Evolutionary conservation across 2,797 vertebrate species (phyloP).

Genomic region (Typhlichthys subterraneus): DNA sequence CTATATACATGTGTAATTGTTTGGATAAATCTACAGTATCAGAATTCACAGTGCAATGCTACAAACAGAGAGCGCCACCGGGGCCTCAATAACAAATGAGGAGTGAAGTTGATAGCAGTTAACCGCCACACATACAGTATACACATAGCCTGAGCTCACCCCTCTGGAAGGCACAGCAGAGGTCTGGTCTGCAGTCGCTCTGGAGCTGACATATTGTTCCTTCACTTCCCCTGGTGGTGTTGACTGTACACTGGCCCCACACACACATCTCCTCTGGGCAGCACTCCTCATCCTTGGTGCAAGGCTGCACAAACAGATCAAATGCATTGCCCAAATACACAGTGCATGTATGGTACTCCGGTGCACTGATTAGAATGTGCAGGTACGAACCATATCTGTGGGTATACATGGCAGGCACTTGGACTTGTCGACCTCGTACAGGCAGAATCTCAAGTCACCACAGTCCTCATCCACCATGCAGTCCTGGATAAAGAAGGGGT

Average conservation of each 20-base stretch:
- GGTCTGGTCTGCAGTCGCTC: slow-evolving; percentile 83
- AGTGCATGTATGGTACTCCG: background rate
- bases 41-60: no score
- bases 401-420: slow-evolving; percentile 86
- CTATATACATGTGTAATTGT: no score
- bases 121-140: no score
- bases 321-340: background rate
- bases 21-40: no score
- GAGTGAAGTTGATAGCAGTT: no score
- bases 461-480: slow-evolving; percentile 96
- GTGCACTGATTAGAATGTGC: slow-evolving; percentile 24
- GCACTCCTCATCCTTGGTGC: slow-evolving; percentile 89
- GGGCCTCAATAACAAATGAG: no score
- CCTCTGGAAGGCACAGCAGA: slow-evolving; percentile 90
- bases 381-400: slow-evolving; percentile 73
- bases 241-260: slow-evolving; percentile 86
- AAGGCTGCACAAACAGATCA: slow-evolving; percentile 70
- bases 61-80: no score
- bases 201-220: slow-evolving; percentile 95
- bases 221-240: slow-evolving; percentile 75
- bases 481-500: slow-evolving; percentile 72
- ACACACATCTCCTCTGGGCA: slow-evolving; percentile 88
- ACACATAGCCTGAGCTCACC: slow-evolving; percentile 65
- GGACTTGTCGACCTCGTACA: slow-evolving; percentile 84
- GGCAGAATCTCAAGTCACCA: slow-evolving; percentile 82